phyloP scores from a whole-genome alignment of 2,888 invertebrate genomes.

The Ecdyonurus torrentis region DNA sequence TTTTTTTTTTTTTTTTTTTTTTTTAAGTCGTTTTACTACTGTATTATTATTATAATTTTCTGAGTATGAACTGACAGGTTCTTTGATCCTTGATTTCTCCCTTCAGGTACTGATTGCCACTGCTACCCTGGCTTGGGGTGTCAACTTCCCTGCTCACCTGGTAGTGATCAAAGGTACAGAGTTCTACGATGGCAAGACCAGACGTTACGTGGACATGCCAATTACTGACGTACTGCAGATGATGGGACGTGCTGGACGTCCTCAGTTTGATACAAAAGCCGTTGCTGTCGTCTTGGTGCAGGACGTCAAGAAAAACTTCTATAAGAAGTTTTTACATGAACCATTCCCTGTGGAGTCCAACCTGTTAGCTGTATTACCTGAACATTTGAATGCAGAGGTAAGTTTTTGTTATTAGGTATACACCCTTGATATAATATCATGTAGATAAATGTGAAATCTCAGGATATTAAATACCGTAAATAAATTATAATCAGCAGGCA shows the following conservation, averaged over 20 bases:
- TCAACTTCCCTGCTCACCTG: slow-evolving; percentile 95
- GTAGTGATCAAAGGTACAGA: slow-evolving; percentile 99
- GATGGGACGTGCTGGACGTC: slow-evolving; percentile 98
- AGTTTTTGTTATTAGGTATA: too few species aligned
- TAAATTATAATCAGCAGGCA: too few species aligned
- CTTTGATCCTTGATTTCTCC: too few species aligned
- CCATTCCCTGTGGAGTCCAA: slow-evolving; percentile 99
- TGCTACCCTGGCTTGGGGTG: slow-evolving; percentile 97
- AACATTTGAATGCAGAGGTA: slow-evolving; percentile 92
- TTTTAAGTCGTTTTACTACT: too few species aligned
- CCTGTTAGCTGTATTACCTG: slow-evolving; percentile 73
- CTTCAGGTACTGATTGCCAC: slow-evolving; percentile 78
- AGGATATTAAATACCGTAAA: too few species aligned
- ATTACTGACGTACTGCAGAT: slow-evolving; percentile 99
- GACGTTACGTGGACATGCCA: slow-evolving; percentile 97
- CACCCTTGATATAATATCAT: too few species aligned
- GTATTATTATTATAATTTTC: too few species aligned
- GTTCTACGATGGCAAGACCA: slow-evolving; percentile 92
- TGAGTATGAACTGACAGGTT: too few species aligned
- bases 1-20: too few species aligned
- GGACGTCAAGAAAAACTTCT: slow-evolving; percentile 95
- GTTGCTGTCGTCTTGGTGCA: slow-evolving; percentile 54
- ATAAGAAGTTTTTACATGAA: slow-evolving; percentile 96
- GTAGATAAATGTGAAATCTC: too few species aligned
- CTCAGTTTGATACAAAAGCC: slow-evolving; percentile 65